Evolutionary conservation across 2,113 vertebrate species (phyloP).

Genomic region (Malurus cyaneus): DNA sequence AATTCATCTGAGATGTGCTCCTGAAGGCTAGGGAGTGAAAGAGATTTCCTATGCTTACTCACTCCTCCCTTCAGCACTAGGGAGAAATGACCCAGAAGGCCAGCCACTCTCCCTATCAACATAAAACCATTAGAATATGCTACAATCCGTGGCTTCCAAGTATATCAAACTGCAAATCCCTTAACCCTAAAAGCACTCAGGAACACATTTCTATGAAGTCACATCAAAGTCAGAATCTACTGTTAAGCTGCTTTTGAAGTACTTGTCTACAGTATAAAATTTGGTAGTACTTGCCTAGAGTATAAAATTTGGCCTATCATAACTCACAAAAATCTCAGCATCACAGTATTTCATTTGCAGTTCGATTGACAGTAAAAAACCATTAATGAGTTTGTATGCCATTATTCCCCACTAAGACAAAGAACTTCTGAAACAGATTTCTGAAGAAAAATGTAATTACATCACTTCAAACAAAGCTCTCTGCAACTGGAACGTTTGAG

Average conservation of each 20-base stretch:
- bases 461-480: background rate
- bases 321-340: background rate
- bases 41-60: background rate
- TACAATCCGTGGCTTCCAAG: background rate
- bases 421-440: background rate
- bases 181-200: background rate
- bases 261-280: background rate
- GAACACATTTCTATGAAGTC: background rate
- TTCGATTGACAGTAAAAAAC: background rate
- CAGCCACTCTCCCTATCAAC: background rate
- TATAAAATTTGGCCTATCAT: background rate
- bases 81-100: background rate
- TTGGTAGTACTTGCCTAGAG: background rate
- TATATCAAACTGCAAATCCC: background rate
- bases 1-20: background rate
- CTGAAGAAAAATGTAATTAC: background rate
- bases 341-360: background rate
- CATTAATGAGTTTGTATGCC: background rate
- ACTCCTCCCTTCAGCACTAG: background rate
- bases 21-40: background rate
- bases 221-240: background rate
- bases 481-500: background rate
- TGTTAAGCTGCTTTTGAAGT: background rate
- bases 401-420: background rate
- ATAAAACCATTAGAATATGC: accelerated